Base-by-base conservation (phyloP, 2,888 invertebrate genomes). In the Coenonympha arcania region DNA sequence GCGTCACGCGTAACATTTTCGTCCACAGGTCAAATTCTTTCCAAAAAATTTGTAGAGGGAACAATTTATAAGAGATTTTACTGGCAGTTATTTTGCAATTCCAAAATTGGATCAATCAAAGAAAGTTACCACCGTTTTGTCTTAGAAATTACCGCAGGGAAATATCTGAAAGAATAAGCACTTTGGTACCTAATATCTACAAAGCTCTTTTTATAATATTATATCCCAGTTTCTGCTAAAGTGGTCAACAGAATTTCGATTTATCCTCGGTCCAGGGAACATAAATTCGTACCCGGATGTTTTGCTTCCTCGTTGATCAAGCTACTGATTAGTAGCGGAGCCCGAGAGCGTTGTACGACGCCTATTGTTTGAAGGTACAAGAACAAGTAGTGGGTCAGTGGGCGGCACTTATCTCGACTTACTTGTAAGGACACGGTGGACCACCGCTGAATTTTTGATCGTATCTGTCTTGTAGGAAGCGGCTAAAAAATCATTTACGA, bases 221-320 rank as follows among this genome's bases (percentile, higher is more conserved):
- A n/a, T n/a, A n/a, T n/a, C n/a, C n/a, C n/a, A n/a, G n/a, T n/a
- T n/a, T n/a, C n/a, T n/a, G n/a, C n/a, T n/a, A n/a, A n/a, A n/a
- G n/a, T 13, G 4, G 33, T 4, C 34, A 37, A 22, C 2, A 3
- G 3, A 22, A 30, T 6, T n/a, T 11, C 36, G 19, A 39, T 9
- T 15, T 31, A 18, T 19, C 16, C 15, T 31, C 36, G 16, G 20
- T 6, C 22, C 22, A 24, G 15, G 39, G 39, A 39, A 39, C 9
- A 39, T 24, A 39, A 15, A 22, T 34, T 18, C n/a, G 18, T 20
- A 39, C 39, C 39, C 39, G 39, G 39, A 39, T 15, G 24, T 24
- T 22, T 22, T 8, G 24, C 15, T 39, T 39, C 39, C 39, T 39
- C 15, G 6, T 24, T 22, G 24, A 39, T 39, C 5, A 39, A 13